Base-by-base conservation (phyloP, 2,113 vertebrate genomes). In the Halichoeres trimaculatus region DNA sequence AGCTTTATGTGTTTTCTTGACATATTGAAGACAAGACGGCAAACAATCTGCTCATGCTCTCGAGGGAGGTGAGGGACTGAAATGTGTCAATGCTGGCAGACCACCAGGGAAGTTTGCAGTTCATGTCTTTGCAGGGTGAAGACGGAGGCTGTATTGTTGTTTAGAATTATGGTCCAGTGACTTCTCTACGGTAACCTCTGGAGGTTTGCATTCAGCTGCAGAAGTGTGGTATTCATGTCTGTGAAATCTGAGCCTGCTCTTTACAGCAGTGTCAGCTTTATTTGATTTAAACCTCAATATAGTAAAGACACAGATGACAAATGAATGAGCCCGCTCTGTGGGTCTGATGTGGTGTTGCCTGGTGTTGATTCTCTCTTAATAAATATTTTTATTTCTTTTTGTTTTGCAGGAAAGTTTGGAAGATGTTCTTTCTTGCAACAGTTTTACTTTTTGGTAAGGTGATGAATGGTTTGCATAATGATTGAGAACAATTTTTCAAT, bases 371-470 rank as follows among this genome's bases (percentile, higher is more conserved):
- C 64, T 8, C 6, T 59, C 30, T 43, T 10, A 48, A 8, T 76
- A 17, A 50, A 7, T 61, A 60, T 69, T 36, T 12, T 36, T 20
- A 69, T 36, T 12, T 36, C 17, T 13, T 45, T 23, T 50, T 57
- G 53, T 20, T 41, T 60, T 61, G 43, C 38, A 89, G 83, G 63
- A 71, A 77, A 77, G 54, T 59, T 51, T 83, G 40, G 61, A 92
- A n/a, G 71, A 91, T 93, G 89, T 77, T 83, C 47, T 50, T 89
- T 14, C 59, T 93, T 41, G 80, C 78, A 2, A 81, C 87, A 52
- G 12, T 92, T 69, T 85, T 87, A 38, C 73, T 93, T 50, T 84
- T 94, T n/a, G 92, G 93, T 94, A 86, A 91, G 81, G 35, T 61
- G 12, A 8, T 7, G 16, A 14, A 45, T 45, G 14, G 17, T 45